Percentiles rank a stretch among this genome's conserved stretches.
These are phyloP conservation scores for Coenonympha glycerion DNA, from an alignment of 2,888 invertebrate genomes.

Conservation along the genomic window DNA sequence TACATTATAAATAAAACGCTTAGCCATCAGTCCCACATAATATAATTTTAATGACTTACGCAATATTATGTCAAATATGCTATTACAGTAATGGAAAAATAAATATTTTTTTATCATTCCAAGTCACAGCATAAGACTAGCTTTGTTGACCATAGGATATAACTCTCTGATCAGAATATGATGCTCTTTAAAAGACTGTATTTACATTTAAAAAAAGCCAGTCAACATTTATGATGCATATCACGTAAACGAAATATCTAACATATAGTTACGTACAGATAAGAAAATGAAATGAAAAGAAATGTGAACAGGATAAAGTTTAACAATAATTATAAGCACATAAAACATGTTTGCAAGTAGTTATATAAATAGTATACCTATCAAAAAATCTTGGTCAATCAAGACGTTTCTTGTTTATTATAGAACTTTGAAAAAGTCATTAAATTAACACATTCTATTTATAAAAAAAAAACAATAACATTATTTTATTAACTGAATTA, in stretches of 20 bases:
- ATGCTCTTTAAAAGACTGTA: slow-evolving; percentile 10
- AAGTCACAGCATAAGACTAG: slow-evolving; percentile 52
- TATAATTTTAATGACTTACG: slow-evolving; percentile 52
- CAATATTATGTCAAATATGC: slow-evolving; percentile 43
- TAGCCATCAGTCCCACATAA: slow-evolving; percentile 48
- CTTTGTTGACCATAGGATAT: slow-evolving; percentile 47
- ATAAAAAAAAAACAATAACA: no score
- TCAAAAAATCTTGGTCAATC: no score
- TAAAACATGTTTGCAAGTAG: no score
- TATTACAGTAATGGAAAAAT: slow-evolving; percentile 65
- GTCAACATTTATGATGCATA: slow-evolving; percentile 17
- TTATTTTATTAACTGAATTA: no score
- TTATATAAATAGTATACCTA: no score
- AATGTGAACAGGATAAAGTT: no score
- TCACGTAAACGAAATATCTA: not conserved
- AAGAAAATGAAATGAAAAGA: not conserved
- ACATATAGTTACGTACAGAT: not conserved
- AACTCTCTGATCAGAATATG: slow-evolving; percentile 11
- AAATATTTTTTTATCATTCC: slow-evolving; percentile 51
- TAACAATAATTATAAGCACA: no score
- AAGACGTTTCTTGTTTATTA: no score
- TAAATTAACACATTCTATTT: no score
- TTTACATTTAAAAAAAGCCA: slow-evolving; percentile 29
- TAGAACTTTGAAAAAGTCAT: no score
- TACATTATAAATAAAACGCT: slow-evolving; percentile 31